These are phyloP conservation scores for Polyommatus icarus DNA, from an alignment of 2,888 invertebrate genomes.

Conservation along the genomic window DNA sequence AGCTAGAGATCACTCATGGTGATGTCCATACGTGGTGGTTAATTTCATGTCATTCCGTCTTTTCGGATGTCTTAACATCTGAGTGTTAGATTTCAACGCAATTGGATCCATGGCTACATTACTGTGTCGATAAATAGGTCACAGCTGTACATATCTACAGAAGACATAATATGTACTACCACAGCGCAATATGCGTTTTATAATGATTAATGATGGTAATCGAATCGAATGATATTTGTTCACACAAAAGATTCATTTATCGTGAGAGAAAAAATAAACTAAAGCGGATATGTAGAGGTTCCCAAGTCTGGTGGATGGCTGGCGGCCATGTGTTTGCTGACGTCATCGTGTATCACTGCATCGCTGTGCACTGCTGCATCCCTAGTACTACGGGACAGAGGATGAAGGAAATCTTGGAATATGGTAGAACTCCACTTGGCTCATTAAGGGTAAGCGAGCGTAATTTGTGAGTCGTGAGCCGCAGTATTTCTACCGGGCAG, in stretches of 20 bases:
- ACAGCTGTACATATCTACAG: background rate
- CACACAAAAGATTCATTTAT: slow-evolving; percentile 14
- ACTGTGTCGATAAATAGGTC: background rate
- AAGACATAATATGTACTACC: background rate
- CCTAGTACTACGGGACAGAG: background rate
- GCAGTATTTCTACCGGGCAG: too few relatives aligned
- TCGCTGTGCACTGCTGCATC: background rate
- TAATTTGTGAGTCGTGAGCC: too few relatives aligned
- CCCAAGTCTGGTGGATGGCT: slow-evolving; percentile 24
- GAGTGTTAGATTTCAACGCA: background rate
- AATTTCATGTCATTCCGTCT: background rate
- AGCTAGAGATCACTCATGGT: background rate
- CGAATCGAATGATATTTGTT: background rate
- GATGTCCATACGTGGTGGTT: background rate
- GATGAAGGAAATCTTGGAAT: background rate
- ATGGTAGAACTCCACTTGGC: too few relatives aligned
- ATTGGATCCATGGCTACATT: background rate
- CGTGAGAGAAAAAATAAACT: slow-evolving; percentile 24
- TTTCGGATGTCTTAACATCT: background rate
- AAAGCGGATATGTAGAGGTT: slow-evolving; percentile 23
- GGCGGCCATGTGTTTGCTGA: slow-evolving; percentile 27
- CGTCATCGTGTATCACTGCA: slow-evolving; percentile 28
- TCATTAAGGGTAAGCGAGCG: too few relatives aligned
- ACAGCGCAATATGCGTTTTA: background rate
- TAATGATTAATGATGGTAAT: background rate